Evolutionary conservation across 2,888 invertebrate genomes (phyloP), one percentile per base, ranked within the genome.

Genomic region (Ecliptopera silaceata): DNA sequence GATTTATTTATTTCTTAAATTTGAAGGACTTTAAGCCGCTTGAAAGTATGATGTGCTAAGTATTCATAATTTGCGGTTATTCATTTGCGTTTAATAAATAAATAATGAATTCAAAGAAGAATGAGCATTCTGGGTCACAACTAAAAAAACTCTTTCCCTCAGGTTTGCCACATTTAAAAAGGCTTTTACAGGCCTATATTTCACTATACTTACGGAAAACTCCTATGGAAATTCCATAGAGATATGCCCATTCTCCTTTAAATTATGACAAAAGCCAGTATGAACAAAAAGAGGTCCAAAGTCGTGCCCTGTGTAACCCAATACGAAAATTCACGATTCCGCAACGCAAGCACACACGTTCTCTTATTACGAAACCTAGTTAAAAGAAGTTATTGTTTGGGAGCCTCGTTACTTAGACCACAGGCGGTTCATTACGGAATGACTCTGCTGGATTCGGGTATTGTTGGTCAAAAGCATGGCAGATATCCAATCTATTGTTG

Each of bases 371-470:
- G 46, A 45, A 54, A 49, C 38, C 0, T 8, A 22, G 10, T 47
- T 46, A 55, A 8, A 43, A 64, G 64, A 42, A 43, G 20, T 36
- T 52, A 64, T 62, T 68, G 49, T 53, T 59, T 48, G 15, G 36
- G 51, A 41, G 15, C 49, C 52, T 63, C 47, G 11, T 68, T 10
- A 59, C 69, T 72, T 74, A 57, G 22, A 57, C 76, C 76, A 68
- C 50, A 62, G 20, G 20, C 59, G 39, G 46, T 47, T 59, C 63
- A 62, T 72, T 65, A 73, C 72, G 66, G 64, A 68, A 51, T 80
- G 80, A 80, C 66, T 80, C 70, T 52, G 72, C 81, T 46, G 56
- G 69, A 68, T 69, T 61, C 41, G 22, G 26, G 59, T 54, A 74
- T 75, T 75, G 76, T 74, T 71, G 64, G 62, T 60, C 59, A 50